Evolutionary conservation across 2,113 vertebrate species (phyloP).

Genomic region (Herpailurus yagouaroundi): DNA sequence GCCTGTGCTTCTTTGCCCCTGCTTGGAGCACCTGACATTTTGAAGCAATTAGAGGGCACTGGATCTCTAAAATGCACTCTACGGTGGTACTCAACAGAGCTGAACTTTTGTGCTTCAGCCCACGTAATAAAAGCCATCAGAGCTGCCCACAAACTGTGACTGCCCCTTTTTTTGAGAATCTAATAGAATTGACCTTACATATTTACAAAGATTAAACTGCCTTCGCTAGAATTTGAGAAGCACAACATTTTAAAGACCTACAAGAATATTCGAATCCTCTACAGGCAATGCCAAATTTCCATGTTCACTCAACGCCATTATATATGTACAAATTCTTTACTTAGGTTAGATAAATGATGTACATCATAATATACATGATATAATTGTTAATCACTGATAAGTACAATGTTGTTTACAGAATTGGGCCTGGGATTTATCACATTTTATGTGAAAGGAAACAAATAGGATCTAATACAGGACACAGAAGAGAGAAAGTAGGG

Average conservation of each 20-base stretch:
- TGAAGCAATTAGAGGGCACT: conserved; percentile 63
- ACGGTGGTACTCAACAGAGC: conserved; percentile 28
- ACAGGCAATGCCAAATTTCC: not conserved
- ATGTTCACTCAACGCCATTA: not conserved
- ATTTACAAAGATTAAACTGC: conserved; percentile 41
- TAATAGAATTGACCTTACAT: not conserved
- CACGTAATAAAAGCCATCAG: conserved; percentile 26
- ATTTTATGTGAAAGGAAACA: not conserved
- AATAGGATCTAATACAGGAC: not conserved
- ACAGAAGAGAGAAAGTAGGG: not conserved
- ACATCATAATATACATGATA: not conserved
- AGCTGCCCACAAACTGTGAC: not conserved
- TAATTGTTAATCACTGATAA: not conserved
- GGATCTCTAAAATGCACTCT: not conserved
- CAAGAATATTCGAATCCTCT: not conserved
- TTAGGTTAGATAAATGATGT: not conserved
- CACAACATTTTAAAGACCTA: not conserved
- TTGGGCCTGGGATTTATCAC: not conserved
- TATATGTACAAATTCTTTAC: not conserved
- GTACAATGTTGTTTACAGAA: not conserved
- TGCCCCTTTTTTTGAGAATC: not conserved
- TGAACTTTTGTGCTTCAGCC: conserved; percentile 22
- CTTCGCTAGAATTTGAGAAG: not conserved
- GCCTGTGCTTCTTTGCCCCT: not conserved
- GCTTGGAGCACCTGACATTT: conserved; percentile 70